phyloP scores from a whole-genome alignment of 2,113 vertebrate species.

The Hymenochirus boettgeri region DNA sequence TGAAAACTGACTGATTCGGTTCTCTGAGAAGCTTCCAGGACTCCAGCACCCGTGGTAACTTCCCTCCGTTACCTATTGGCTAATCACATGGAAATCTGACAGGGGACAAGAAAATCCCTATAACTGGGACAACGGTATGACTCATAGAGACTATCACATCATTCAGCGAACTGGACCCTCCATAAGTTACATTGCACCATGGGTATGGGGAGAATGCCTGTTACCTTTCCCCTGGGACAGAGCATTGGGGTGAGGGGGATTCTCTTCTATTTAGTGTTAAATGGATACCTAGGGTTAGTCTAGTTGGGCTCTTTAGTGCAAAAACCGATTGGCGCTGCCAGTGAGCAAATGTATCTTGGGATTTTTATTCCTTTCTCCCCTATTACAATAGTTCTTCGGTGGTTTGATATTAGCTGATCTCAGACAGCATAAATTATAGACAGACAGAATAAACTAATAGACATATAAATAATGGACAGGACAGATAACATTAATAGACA shows the following conservation, averaged over 20 bases:
- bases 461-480: no score
- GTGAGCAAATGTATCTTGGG: background rate
- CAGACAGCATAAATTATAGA: constrained; percentile 1
- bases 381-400: constrained; percentile 3
- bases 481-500: no score
- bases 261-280: background rate
- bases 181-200: no score
- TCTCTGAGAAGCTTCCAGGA: background rate
- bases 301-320: constrained; percentile 10
- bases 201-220: no score
- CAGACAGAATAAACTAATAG: no score
- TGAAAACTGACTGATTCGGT: background rate
- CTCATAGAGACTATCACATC: no score
- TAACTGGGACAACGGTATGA: no score
- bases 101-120: no score
- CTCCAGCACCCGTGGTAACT: constrained; percentile 1
- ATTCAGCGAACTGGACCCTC: no score
- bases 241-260: no score
- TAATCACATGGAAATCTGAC: no score
- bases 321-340: constrained; percentile 1
- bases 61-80: constrained; percentile 9
- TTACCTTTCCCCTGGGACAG: no score
- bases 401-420: constrained; percentile 12
- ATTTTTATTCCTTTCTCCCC: background rate
- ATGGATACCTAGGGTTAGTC: background rate